phyloP scores from a whole-genome alignment of 2,113 vertebrate species.

The Lagopus muta region DNA sequence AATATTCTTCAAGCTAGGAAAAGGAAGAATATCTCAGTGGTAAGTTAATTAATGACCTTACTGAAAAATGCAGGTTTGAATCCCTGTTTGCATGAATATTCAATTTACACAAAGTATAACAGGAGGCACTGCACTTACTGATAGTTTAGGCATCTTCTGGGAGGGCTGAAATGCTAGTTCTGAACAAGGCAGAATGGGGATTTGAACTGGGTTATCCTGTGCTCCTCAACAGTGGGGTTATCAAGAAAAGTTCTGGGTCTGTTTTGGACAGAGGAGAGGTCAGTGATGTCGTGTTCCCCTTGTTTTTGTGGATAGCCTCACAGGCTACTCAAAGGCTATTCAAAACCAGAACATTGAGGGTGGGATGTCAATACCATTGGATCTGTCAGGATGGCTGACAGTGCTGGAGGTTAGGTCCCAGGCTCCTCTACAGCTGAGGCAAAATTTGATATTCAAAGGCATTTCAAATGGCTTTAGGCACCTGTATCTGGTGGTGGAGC shows the following conservation, averaged over 20 bases:
- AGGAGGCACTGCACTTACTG: background rate
- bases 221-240: background rate
- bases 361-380: background rate
- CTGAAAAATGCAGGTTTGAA: background rate
- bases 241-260: background rate
- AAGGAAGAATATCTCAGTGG: background rate
- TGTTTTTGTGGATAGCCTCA: background rate
- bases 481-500: background rate
- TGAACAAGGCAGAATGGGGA: background rate
- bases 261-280: fast-evolving
- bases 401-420: background rate
- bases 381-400: background rate
- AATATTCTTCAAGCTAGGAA: background rate
- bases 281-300: background rate
- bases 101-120: background rate
- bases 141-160: background rate
- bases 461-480: background rate
- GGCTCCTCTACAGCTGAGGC: background rate
- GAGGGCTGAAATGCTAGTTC: background rate
- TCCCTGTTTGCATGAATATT: background rate
- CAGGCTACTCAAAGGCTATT: background rate
- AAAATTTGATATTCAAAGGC: background rate
- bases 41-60: background rate
- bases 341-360: background rate
- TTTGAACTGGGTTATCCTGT: background rate